Conservation (phyloP, 2,888 invertebrate species). For the Pollenia amentaria region DNA sequence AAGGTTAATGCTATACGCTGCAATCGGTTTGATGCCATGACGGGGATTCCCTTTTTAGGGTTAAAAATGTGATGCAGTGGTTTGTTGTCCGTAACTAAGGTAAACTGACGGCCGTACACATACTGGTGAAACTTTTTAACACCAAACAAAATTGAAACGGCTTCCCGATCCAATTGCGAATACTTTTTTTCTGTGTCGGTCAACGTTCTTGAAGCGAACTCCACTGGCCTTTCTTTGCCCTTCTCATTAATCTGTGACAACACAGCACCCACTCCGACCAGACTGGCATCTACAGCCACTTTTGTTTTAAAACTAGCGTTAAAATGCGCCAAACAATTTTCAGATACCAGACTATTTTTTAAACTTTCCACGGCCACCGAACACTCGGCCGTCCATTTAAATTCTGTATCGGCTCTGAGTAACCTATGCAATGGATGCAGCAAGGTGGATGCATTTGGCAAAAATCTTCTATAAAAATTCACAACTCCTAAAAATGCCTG, state of each 20-base stretch:
- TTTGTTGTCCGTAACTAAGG: slow-evolving; percentile 60
- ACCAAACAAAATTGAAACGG: slow-evolving; percentile 79
- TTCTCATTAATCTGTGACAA: slow-evolving; percentile 78
- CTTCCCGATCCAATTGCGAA: slow-evolving; percentile 78
- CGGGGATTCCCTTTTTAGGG: slow-evolving; percentile 62
- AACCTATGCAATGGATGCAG: slow-evolving; percentile 45
- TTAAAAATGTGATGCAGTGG: slow-evolving; percentile 59
- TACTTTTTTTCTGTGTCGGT: slow-evolving; percentile 78
- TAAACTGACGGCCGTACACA: slow-evolving; percentile 56
- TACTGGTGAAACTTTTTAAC: slow-evolving; percentile 79
- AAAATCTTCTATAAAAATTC: slow-evolving; percentile 60
- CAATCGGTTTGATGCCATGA: slow-evolving; percentile 77
- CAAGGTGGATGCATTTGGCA: slow-evolving; percentile 41
- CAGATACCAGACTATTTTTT: slow-evolving; percentile 37
- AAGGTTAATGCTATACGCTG: slow-evolving; percentile 75
- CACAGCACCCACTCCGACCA: slow-evolving; percentile 78
- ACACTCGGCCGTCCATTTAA: slow-evolving; percentile 77
- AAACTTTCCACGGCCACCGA: slow-evolving; percentile 77
- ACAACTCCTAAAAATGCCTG: slow-evolving; percentile 76
- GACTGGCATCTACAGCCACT: slow-evolving; percentile 77
- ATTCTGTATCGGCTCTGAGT: slow-evolving; percentile 40
- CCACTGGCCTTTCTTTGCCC: slow-evolving; percentile 80
- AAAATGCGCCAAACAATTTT: slow-evolving; percentile 75
- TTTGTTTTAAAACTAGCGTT: slow-evolving; percentile 74
- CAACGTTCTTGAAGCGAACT: slow-evolving; percentile 79